These are phyloP conservation scores for Dichetophora obliterata DNA, from an alignment of 2,888 invertebrate species.

Conservation along the genomic window DNA sequence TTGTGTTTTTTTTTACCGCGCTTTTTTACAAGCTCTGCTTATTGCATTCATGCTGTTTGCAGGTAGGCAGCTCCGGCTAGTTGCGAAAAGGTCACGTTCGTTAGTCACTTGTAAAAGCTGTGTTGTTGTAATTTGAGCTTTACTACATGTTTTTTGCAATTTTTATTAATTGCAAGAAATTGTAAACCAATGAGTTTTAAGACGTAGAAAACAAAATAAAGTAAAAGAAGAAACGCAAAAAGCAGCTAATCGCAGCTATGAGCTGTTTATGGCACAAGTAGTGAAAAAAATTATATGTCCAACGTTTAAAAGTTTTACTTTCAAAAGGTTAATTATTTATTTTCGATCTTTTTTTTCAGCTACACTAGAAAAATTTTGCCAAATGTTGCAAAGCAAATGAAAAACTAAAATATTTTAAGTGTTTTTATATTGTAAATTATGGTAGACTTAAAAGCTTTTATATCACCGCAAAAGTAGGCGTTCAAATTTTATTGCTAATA, in stretches of 20 bases:
- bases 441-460: no score
- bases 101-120: slow-evolving; percentile 8
- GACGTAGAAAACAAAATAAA: background rate
- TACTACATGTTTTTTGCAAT: slow-evolving; percentile 9
- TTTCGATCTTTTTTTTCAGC: no score
- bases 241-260: no score
- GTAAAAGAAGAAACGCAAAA: background rate
- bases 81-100: slow-evolving; percentile 29
- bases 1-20: background rate
- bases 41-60: background rate
- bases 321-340: no score
- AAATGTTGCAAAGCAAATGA: no score
- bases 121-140: slow-evolving; percentile 22
- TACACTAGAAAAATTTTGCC: no score
- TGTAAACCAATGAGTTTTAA: background rate
- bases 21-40: background rate
- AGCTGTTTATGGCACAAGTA: no score
- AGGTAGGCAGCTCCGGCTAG: slow-evolving; percentile 7
- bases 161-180: slow-evolving; percentile 18
- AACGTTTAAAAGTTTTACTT: background rate
- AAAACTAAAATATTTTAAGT: no score
- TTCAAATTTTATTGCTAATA: no score
- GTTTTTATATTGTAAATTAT: no score
- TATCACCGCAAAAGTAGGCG: no score
- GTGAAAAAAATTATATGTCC: background rate